phyloP scores from a whole-genome alignment of 1,140 invertebrate species.

The Zaprionus taronus region DNA sequence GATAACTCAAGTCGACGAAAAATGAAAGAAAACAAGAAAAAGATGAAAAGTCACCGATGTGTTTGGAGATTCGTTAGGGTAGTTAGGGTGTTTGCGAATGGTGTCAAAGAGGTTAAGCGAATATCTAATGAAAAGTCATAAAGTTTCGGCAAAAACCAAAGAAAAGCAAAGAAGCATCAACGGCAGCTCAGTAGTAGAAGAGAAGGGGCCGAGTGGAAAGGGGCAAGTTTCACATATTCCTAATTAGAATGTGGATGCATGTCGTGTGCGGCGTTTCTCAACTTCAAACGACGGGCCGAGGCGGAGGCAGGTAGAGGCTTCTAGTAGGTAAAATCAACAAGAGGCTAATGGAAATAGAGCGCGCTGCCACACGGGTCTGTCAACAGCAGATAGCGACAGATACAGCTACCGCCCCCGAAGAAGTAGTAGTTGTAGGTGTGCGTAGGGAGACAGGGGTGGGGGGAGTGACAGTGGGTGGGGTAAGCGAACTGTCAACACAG shows the following conservation, averaged over 20 bases:
- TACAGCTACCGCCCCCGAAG: constrained; percentile 18
- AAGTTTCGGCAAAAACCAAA: constrained; percentile 39
- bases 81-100: constrained; percentile 3
- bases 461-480: constrained; percentile 11
- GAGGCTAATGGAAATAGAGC: constrained; percentile 55
- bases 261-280: constrained; percentile 35
- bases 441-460: constrained; percentile 4
- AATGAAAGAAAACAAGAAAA: not conserved
- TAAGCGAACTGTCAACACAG: constrained; percentile 56
- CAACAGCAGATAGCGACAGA: constrained; percentile 67
- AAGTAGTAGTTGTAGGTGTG: constrained; percentile 17
- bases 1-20: not conserved
- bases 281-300: constrained; percentile 38
- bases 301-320: not conserved
- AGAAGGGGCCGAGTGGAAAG: not conserved
- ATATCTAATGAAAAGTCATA: constrained; percentile 37
- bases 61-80: not conserved
- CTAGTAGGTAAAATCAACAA: constrained; percentile 49
- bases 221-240: constrained; percentile 33
- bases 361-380: constrained; percentile 53
- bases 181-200: not conserved
- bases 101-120: constrained; percentile 49
- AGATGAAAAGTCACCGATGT: constrained; percentile 26
- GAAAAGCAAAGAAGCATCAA: constrained; percentile 20
- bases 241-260: constrained; percentile 45